Base-by-base conservation (phyloP, 1,140 invertebrate genomes). In the Dendroctonus valens region DNA sequence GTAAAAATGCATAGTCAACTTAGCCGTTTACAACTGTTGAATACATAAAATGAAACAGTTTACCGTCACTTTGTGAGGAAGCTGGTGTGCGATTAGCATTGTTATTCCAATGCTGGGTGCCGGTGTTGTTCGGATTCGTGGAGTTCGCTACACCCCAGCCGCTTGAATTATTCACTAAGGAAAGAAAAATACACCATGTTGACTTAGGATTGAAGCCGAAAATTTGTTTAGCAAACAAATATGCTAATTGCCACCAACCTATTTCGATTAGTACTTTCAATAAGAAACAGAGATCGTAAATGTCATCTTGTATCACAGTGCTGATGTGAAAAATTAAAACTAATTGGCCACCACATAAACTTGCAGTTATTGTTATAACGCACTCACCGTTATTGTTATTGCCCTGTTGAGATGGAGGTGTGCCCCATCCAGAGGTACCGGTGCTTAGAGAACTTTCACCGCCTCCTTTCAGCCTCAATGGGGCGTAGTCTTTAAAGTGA, bases 401-500 rank as follows among this genome's bases (percentile, higher is more conserved):
- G 60, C 83, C 77, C 70, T 82, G 81, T 74, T 85, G 85, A 61
- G 84, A 81, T 69, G 88, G 86, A 46, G 87, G 84, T 52, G 87
- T 85, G 49, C 87, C 89, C 89, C 89, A 91, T 65, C 87, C 88
- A n/a, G 84, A 80, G 44, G 86, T 85, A 58, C 85, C 85, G 70
- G 85, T 87, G 75, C 89, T 91, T 52, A 91, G 82, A 26, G 89
- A 90, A 77, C 86, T 91, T 76, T 91, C 90, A 42, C 90, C 90
- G 37, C 90, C 90, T 50, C 90, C 90, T 49, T 82, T 80, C n/a
- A 92, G 80, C 59, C 88, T 82, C 65, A 89, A 74, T 40, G 81
- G 77, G 7, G 26, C 73, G 42, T 85, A 89, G n/a, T 58, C 73
- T 81, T 75, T 79, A 75, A 67, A 73, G 40, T 60, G 26, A n/a